Conservation (phyloP, 2,888 invertebrate species). For the Netelia fuscicornis region DNA sequence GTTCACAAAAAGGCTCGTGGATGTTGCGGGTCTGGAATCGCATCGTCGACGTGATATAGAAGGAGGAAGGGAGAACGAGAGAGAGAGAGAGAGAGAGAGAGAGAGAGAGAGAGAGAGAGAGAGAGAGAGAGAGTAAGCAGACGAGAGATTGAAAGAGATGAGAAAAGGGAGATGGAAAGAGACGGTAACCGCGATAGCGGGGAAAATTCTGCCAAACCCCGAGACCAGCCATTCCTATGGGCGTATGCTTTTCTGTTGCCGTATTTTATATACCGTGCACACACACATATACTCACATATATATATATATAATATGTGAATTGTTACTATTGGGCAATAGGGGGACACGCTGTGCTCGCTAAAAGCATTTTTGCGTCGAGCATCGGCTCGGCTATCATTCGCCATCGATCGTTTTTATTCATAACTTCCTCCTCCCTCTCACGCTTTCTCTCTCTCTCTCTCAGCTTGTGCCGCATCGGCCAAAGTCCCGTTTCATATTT, state of each 20-base stretch:
- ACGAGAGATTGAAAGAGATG: conserved; percentile 12
- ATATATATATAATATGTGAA: conserved; percentile 9
- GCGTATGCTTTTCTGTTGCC: conserved; percentile 50
- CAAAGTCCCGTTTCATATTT: conserved; percentile 55
- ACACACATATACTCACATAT: not conserved
- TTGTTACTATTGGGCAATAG: conserved; percentile 35
- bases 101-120: not conserved
- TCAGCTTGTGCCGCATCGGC: conserved; percentile 36
- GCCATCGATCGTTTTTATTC: conserved; percentile 82
- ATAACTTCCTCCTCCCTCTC: conserved; percentile 73
- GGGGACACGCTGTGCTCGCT: conserved; percentile 80
- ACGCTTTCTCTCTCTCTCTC: too few relatives aligned
- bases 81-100: not conserved
- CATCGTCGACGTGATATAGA: conserved; percentile 24
- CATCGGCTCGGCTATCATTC: conserved; percentile 81
- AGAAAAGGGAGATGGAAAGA: conserved; percentile 36
- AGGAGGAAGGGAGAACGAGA: not conserved
- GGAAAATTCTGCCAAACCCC: conserved; percentile 41
- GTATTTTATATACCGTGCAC: not conserved
- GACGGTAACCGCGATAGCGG: conserved; percentile 41
- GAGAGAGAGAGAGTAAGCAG: conserved; percentile 11
- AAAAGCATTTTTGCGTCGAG: conserved; percentile 84
- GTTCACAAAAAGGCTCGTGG: conserved; percentile 41
- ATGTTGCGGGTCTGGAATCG: conserved; percentile 31
- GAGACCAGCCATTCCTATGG: conserved; percentile 62